phyloP scores from a whole-genome alignment of 2,113 vertebrate species.

The Ictalurus furcatus region DNA sequence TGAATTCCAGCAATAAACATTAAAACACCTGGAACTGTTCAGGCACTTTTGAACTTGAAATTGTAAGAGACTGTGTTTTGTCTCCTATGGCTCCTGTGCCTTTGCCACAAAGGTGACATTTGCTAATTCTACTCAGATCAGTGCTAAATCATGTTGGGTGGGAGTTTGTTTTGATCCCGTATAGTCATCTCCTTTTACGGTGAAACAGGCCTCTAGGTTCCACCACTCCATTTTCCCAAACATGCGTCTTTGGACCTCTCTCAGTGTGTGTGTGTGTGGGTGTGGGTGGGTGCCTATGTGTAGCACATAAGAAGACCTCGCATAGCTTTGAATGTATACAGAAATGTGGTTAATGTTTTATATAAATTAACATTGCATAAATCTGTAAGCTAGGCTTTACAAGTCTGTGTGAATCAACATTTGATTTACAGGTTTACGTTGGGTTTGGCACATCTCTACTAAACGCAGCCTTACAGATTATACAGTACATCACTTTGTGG shows the following conservation, averaged over 20 bases:
- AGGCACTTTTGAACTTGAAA: background rate
- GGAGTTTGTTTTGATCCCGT: conserved; percentile 57
- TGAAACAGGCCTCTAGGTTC: conserved; percentile 63
- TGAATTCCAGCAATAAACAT: background rate
- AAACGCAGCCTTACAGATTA: background rate
- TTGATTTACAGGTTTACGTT: conserved; percentile 24
- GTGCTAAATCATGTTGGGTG: conserved; percentile 27
- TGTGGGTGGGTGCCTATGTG: background rate
- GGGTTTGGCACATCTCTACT: background rate
- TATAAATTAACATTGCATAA: background rate
- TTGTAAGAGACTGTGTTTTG: background rate
- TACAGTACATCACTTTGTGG: background rate
- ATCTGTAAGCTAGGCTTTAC: background rate
- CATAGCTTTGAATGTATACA: conserved; percentile 10
- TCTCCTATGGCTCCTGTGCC: background rate
- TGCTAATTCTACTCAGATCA: conserved; percentile 4
- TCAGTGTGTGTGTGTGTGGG: background rate
- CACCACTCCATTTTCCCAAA: conserved; percentile 62
- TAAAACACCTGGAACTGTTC: conserved; percentile 4
- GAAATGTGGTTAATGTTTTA: conserved; percentile 16
- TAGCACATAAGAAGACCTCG: background rate
- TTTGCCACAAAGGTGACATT: conserved; percentile 35
- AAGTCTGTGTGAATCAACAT: background rate
- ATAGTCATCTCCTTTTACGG: conserved; percentile 71
- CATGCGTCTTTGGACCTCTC: conserved; percentile 55